Percentiles rank a stretch among this genome's conserved stretches.
Evolutionary conservation across 2,113 vertebrate species (phyloP).

Genomic region (Chionodraco myersi): DNA sequence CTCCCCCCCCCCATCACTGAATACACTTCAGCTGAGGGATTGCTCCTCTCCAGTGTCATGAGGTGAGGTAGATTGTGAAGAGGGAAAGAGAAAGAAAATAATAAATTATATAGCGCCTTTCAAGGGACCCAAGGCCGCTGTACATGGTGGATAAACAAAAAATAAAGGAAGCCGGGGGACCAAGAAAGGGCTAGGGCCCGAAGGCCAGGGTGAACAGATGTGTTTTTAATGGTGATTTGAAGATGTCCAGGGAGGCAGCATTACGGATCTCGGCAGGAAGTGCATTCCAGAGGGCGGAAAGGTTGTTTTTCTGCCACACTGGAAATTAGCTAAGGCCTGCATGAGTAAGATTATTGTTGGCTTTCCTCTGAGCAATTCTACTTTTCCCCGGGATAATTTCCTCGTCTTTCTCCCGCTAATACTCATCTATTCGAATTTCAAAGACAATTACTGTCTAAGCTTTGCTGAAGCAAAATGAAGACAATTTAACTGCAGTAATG

Average conservation of each 20-base stretch:
- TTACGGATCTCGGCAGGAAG: too few species aligned
- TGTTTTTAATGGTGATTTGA: too few species aligned
- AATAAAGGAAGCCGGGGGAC: too few species aligned
- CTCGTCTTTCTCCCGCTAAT: not conserved
- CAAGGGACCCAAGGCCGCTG: too few species aligned
- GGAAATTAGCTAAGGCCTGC: slow-evolving; percentile 14
- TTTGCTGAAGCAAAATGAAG: not conserved
- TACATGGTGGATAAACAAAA: too few species aligned
- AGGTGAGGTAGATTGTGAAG: not conserved
- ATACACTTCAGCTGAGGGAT: slow-evolving; percentile 30
- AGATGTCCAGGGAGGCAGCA: too few species aligned
- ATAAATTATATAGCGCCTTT: too few species aligned
- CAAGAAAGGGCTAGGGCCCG: too few species aligned
- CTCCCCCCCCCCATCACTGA: not conserved
- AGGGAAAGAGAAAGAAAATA: not conserved
- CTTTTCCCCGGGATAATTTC: not conserved
- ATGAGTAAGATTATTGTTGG: slow-evolving; percentile 10
- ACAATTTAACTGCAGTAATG: not conserved
- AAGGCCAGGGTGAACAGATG: too few species aligned
- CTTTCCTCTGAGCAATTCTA: not conserved
- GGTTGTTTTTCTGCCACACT: slow-evolving; percentile 13
- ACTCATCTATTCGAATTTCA: not conserved
- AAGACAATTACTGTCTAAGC: not conserved
- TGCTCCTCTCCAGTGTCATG: not conserved
- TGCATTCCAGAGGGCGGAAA: not conserved